Conservation (phyloP, 2,888 invertebrate genomes). For the Timema podura region DNA sequence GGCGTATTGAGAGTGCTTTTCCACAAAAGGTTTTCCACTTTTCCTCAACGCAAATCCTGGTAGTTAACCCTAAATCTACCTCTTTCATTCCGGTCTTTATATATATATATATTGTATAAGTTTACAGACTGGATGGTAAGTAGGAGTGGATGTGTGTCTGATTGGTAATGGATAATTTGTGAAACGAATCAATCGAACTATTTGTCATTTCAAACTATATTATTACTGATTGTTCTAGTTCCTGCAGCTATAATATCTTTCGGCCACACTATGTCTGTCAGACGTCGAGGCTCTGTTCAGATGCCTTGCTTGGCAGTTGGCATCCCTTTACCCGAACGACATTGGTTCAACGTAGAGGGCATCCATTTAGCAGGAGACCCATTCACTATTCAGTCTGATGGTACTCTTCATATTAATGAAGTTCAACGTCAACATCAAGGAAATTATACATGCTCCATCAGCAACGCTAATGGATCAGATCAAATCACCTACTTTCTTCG, state of each 20-base stretch:
- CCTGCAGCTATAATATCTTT: slow-evolving; percentile 35
- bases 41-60: too few species aligned
- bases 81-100: too few species aligned
- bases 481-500: slow-evolving; percentile 39
- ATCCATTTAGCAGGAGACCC: slow-evolving; percentile 30
- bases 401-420: slow-evolving; percentile 38
- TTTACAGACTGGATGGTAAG: too few species aligned
- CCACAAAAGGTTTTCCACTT: too few species aligned
- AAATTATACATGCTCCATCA: slow-evolving; percentile 42
- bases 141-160: too few species aligned
- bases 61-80: too few species aligned
- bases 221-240: slow-evolving; percentile 23
- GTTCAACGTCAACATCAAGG: slow-evolving; percentile 40
- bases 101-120: too few species aligned
- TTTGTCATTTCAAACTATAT: too few species aligned
- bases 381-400: slow-evolving; percentile 34
- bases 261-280: slow-evolving; percentile 28
- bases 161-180: too few species aligned
- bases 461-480: slow-evolving; percentile 40
- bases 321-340: slow-evolving; percentile 34
- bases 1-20: too few species aligned
- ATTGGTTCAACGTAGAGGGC: slow-evolving; percentile 35
- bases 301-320: slow-evolving; percentile 33
- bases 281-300: slow-evolving; percentile 26
- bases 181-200: too few species aligned